Evolutionary conservation across 2,113 vertebrate genomes (phyloP).

Genomic region (Elephantulus edwardii): DNA sequence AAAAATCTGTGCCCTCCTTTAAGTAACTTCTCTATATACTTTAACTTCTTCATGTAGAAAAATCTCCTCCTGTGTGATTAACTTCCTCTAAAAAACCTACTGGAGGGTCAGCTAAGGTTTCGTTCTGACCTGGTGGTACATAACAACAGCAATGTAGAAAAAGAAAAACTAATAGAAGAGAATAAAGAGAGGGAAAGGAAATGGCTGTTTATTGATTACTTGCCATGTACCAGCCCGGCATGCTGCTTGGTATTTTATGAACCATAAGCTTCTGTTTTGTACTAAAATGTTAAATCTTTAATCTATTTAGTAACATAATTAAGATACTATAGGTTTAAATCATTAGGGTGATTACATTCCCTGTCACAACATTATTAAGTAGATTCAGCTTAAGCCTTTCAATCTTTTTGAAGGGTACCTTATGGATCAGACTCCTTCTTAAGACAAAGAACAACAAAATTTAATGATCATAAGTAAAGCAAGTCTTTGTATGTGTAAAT

Average conservation of each 20-base stretch:
- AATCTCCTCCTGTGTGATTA: no score
- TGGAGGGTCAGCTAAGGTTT: no score
- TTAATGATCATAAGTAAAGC: constrained; percentile 4
- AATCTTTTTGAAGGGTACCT: not conserved
- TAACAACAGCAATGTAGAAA: not conserved
- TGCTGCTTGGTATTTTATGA: not conserved
- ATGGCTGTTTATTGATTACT: not conserved
- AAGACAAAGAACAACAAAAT: not conserved
- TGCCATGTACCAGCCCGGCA: not conserved
- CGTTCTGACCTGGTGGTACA: no score
- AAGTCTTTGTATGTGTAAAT: not conserved
- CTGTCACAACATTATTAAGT: not conserved
- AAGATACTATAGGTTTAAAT: not conserved
- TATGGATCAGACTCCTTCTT: not conserved
- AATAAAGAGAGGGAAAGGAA: not conserved
- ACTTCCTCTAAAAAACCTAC: no score
- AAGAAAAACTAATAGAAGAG: not conserved
- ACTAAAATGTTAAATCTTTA: not conserved
- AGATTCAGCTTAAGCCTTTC: not conserved
- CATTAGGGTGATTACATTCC: not conserved
- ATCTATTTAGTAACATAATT: not conserved
- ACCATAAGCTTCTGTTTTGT: not conserved
- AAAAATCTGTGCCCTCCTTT: not conserved
- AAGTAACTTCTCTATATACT: not conserved
- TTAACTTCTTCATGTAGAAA: not conserved